Percentiles rank a stretch among this genome's conserved stretches.
These are phyloP conservation scores for Zosterops lateralis DNA, from an alignment of 2,113 vertebrate genomes.

Conservation along the genomic window DNA sequence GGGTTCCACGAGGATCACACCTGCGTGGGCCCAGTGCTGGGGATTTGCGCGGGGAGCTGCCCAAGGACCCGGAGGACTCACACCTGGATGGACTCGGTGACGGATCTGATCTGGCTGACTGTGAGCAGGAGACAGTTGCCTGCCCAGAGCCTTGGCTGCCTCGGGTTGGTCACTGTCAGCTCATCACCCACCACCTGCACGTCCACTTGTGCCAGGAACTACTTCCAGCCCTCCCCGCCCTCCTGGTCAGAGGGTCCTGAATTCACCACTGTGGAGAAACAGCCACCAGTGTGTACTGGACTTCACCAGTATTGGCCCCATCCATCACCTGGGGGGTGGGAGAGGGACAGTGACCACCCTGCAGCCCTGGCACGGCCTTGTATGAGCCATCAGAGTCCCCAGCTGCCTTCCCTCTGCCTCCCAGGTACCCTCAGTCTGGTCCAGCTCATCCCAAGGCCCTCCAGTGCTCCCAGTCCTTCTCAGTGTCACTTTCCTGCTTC, in stretches of 20 bases:
- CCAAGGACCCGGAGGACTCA: no score
- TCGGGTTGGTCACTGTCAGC: not conserved
- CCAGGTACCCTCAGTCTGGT: not conserved
- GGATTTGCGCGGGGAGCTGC: not conserved
- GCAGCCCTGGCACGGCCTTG: no score
- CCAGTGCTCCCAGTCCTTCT: not conserved
- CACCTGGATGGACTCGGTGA: not conserved
- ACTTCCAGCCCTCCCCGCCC: not conserved
- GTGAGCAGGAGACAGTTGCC: not conserved
- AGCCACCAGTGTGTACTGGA: not conserved
- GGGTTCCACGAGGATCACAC: not conserved
- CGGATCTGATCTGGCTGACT: not conserved
- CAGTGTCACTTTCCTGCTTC: no score
- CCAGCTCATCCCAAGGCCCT: not conserved
- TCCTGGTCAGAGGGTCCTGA: not conserved
- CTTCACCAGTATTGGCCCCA: not conserved
- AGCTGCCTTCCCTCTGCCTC: not conserved
- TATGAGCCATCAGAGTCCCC: not conserved
- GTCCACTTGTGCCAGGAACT: not conserved
- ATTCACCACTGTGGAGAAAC: not conserved
- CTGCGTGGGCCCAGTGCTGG: not conserved
- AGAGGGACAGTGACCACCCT: not conserved
- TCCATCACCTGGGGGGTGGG: not conserved
- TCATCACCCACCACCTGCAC: not conserved
- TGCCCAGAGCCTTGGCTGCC: fast-evolving